Evolutionary conservation across 2,888 invertebrate species (phyloP).

Genomic region (Cephus rjabovi): DNA sequence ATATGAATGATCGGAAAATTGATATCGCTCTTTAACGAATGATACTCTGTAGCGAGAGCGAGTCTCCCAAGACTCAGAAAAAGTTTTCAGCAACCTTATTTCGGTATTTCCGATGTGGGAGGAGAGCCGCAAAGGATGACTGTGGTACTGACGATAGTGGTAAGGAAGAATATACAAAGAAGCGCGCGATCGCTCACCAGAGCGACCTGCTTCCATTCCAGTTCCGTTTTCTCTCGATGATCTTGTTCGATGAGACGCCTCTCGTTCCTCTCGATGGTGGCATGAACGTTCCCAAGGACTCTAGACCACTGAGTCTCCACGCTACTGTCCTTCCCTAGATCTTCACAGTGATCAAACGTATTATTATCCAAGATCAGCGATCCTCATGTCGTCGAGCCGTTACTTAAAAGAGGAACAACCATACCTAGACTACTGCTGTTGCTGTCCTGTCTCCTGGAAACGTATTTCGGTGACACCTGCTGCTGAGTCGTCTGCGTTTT

Average conservation of each 20-base stretch:
- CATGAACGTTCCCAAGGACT: conserved; percentile 77
- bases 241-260: conserved; percentile 83
- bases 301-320: conserved; percentile 76
- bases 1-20: background rate
- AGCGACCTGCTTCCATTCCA: conserved; percentile 86
- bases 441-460: conserved; percentile 37
- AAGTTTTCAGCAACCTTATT: conserved; percentile 28
- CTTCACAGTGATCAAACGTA: conserved; percentile 24
- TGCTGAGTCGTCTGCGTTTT: conserved; percentile 44
- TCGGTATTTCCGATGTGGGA: conserved; percentile 59
- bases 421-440: conserved; percentile 38
- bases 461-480: conserved; percentile 47
- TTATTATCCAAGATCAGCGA: background rate
- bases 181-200: conserved; percentile 85
- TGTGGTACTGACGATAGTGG: conserved; percentile 82
- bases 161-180: conserved; percentile 80
- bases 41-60: background rate
- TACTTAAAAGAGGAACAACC: background rate
- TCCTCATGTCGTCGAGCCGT: background rate
- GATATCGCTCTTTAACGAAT: background rate
- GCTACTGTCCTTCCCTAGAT: conserved; percentile 55
- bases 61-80: background rate
- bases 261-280: conserved; percentile 84
- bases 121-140: conserved; percentile 80
- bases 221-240: conserved; percentile 80